These are phyloP conservation scores for Hycleus phaleratus DNA, from an alignment of 1,140 invertebrate genomes.

Conservation along the genomic window DNA sequence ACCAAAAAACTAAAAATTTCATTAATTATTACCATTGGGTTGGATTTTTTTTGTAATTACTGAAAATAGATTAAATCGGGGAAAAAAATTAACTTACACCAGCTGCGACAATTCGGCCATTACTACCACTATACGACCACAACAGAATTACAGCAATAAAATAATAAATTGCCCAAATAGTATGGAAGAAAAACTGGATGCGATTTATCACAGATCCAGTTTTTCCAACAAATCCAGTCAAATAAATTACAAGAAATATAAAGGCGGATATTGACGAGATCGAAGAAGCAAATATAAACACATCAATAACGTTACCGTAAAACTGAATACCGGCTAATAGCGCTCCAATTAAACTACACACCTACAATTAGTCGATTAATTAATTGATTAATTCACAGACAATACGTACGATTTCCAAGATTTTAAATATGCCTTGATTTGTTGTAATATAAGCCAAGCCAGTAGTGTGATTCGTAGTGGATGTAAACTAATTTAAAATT, in stretches of 20 bases:
- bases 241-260: constrained; percentile 1
- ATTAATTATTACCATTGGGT: too few species aligned
- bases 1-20: constrained; percentile 10
- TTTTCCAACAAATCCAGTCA: constrained; percentile 1
- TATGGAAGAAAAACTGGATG: constrained; percentile 1
- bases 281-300: not conserved
- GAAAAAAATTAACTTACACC: constrained; percentile 5
- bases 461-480: not conserved
- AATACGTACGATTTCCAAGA: constrained; percentile 2
- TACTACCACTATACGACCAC: not conserved
- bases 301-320: not conserved
- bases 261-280: constrained; percentile 2
- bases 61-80: not conserved
- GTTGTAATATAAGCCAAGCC: constrained; percentile 3
- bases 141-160: constrained; percentile 1
- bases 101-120: constrained; percentile 1
- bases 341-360: constrained; percentile 6
- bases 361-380: not conserved
- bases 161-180: constrained; percentile 4
- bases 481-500: not conserved
- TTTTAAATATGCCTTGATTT: constrained; percentile 7
- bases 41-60: not conserved
- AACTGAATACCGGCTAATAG: not conserved
- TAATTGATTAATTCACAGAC: not conserved
- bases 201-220: not conserved